phyloP scores from a whole-genome alignment of 2,888 invertebrate genomes.

The Pollenia amentaria region DNA sequence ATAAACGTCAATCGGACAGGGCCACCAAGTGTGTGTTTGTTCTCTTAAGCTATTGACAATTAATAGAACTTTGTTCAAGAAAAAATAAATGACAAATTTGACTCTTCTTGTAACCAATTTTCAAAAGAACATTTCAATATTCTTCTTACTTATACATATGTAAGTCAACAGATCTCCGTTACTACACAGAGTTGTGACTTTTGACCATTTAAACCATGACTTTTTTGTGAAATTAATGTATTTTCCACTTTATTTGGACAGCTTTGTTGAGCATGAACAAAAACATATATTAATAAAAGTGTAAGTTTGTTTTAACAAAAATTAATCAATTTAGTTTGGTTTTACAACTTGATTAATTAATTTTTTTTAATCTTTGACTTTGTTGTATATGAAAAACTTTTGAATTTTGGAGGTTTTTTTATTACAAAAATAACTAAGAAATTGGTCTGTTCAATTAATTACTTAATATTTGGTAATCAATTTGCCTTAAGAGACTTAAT shows the following conservation, averaged over 20 bases:
- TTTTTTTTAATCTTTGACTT: too few species aligned
- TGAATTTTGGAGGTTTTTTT: too few species aligned
- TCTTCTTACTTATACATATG: background rate
- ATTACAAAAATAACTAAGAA: too few species aligned
- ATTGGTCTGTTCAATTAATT: too few species aligned
- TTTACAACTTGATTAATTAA: constrained; percentile 2
- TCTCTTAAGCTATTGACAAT: constrained; percentile 39
- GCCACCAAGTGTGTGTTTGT: constrained; percentile 33
- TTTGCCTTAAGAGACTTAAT: too few species aligned
- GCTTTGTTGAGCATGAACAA: constrained; percentile 11
- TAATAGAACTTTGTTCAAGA: background rate
- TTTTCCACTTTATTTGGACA: constrained; percentile 32
- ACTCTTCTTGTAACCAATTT: background rate
- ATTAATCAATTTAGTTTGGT: constrained; percentile 28
- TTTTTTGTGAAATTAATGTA: constrained; percentile 29
- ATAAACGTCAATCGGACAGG: background rate
- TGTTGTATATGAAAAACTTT: too few species aligned
- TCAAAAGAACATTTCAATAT: background rate
- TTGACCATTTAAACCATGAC: constrained; percentile 27
- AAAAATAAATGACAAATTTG: background rate
- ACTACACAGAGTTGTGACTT: background rate
- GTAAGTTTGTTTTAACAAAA: background rate
- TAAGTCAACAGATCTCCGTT: constrained; percentile 23
- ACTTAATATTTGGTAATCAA: too few species aligned
- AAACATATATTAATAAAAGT: background rate